Percentiles rank a stretch among this genome's conserved stretches.
Evolutionary conservation across 1,140 invertebrate genomes (phyloP).

Genomic region (Drosophila prosaltans): DNA sequence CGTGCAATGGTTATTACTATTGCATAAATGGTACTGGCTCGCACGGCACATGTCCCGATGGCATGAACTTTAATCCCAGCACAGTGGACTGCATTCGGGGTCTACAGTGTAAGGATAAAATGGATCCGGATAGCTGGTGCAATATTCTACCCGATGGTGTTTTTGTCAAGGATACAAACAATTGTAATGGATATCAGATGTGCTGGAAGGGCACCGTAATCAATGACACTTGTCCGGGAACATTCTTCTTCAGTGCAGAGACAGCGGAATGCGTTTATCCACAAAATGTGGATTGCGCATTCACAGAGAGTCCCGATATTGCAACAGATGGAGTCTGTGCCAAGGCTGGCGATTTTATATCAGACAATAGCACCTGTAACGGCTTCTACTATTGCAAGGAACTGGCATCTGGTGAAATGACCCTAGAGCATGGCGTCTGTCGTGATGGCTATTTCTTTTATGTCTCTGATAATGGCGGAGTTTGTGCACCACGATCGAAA

Average conservation of each 20-base stretch:
- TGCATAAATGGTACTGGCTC: constrained; percentile 55
- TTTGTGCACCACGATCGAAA: constrained; percentile 60
- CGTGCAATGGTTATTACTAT: constrained; percentile 74
- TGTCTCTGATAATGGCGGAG: constrained; percentile 40
- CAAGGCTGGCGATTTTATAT: constrained; percentile 53
- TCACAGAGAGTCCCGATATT: constrained; percentile 22
- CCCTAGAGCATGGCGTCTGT: constrained; percentile 60
- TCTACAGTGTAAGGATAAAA: constrained; percentile 48
- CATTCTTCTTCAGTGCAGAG: constrained; percentile 60
- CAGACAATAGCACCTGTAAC: constrained; percentile 62
- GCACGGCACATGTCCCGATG: constrained; percentile 50
- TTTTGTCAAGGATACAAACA: constrained; percentile 54
- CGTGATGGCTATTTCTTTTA: constrained; percentile 59
- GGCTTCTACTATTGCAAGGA: constrained; percentile 68
- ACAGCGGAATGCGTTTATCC: constrained; percentile 63
- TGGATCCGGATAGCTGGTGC: constrained; percentile 65
- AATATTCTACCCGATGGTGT: constrained; percentile 77
- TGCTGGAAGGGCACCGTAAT: constrained; percentile 62
- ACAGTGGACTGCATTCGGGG: constrained; percentile 63
- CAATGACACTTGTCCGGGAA: constrained; percentile 59
- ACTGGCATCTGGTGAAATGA: constrained; percentile 33
- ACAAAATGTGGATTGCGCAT: constrained; percentile 54
- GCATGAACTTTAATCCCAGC: constrained; percentile 65
- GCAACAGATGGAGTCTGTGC: constrained; percentile 41
- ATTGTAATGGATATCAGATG: constrained; percentile 64